Conservation (phyloP, 2,888 invertebrate species). For the Drosophila mimetica region DNA sequence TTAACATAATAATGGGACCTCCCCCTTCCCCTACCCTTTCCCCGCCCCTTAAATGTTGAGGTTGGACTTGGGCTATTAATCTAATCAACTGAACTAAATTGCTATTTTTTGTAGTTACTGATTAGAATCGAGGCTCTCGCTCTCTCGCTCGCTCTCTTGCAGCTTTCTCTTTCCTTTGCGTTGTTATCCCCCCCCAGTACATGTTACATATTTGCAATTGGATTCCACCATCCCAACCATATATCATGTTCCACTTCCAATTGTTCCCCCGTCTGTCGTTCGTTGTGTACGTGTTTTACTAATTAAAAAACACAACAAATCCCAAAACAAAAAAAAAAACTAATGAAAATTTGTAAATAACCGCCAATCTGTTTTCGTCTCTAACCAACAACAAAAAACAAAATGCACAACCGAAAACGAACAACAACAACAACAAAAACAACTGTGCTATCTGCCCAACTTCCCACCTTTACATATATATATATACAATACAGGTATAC, state of each 20-base stretch:
- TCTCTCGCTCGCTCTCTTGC: constrained; percentile 2
- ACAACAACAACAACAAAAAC: constrained; percentile 35
- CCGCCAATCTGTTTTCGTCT: constrained; percentile 42
- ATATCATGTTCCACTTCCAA: constrained; percentile 8
- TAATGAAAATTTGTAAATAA: constrained; percentile 42
- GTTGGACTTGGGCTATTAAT: constrained; percentile 43
- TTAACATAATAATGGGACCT: constrained; percentile 17
- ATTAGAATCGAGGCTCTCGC: constrained; percentile 14
- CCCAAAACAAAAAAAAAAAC: constrained; percentile 9
- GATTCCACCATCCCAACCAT: constrained; percentile 1
- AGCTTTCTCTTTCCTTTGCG: constrained; percentile 7
- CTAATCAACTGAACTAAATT: constrained; percentile 27
- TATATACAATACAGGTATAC: constrained; percentile 77
- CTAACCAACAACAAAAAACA: constrained; percentile 40
- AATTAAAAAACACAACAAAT: constrained; percentile 8
- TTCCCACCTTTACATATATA: constrained; percentile 26
- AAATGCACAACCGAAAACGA: constrained; percentile 43
- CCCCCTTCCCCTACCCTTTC: neutral
- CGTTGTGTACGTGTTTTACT: constrained; percentile 34
- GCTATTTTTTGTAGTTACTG: constrained; percentile 27
- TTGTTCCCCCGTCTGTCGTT: constrained; percentile 12
- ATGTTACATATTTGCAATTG: constrained; percentile 14
- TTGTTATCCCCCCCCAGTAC: constrained; percentile 6
- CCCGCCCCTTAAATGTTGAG: constrained; percentile 27
- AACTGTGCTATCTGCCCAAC: constrained; percentile 64